Base-by-base conservation (phyloP, 2,888 invertebrate genomes). In the Tricholauxania praeusta region DNA sequence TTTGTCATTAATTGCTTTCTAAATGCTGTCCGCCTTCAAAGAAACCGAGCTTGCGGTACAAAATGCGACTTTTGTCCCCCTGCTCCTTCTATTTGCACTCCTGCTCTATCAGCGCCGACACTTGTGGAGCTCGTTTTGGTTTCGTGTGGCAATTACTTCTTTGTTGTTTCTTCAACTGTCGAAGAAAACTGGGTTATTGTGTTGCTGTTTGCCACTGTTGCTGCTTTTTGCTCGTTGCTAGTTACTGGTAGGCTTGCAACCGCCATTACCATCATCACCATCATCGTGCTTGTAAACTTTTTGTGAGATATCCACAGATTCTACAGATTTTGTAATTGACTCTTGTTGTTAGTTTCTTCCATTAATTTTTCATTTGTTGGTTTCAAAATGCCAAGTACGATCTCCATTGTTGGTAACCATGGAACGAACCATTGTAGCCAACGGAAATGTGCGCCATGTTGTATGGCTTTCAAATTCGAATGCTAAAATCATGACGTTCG, bases 101-200 rank as follows among this genome's bases (percentile, higher is more conserved):
- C 28, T 28, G 28, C 28, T 39, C 39, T 10, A 39, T 10, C 39
- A 5, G 39, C 10, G 10, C 39, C 39, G 1, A 39, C 39, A 39
- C 10, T 39, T 7, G 39, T 39, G 39, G 10, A 39, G 39, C 39
- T 39, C 39, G 39, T 39, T 39, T 39, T 39, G 39, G 39, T 49
- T 60, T 22, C 69, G 51, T 69, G 51, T 51, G 59, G 69, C 60
- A 62, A 69, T 60, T 69, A 49, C 52, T 69, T 66, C 66, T 57
- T 68, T 51, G 53, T 32, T 62, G 17, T 62, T 62, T 49, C 63
- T 63, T 47, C 39, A 72, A 62, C 59, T 66, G 49, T 68, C 52
- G 64, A 57, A 64, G 57, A 71, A 73, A 75, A 68, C 71, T 75
- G 71, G 75, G 75, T 75, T 75, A 75, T 68, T 69, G 65, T 69